A percentile compares a stretch with the other conserved stretches of the same genome.
phyloP scores from a whole-genome alignment of 2,888 invertebrate species.

The Platyscelio sp. region DNA sequence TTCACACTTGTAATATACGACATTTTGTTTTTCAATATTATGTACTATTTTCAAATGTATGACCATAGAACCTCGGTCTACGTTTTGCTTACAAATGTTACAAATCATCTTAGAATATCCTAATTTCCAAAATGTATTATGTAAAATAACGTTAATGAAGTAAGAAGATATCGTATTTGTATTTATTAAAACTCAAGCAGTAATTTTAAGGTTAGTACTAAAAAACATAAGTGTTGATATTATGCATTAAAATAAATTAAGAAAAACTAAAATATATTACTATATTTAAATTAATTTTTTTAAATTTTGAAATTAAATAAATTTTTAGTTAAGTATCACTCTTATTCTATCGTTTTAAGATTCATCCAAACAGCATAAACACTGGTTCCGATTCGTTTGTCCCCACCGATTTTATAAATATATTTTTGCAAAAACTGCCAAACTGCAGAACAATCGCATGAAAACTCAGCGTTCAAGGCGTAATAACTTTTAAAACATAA shows the following conservation, averaged over 20 bases:
- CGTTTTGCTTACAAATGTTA: background rate
- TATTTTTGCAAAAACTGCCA: conserved; percentile 6
- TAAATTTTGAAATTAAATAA: background rate
- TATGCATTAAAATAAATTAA: too few species aligned
- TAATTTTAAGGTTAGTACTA: too few species aligned
- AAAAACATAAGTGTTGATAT: too few species aligned
- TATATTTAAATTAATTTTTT: too few species aligned
- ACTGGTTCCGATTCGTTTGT: background rate
- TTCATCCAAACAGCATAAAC: background rate
- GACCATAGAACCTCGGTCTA: background rate
- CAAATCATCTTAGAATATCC: conserved; percentile 8
- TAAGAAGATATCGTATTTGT: too few species aligned
- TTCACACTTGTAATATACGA: background rate
- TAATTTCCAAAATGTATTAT: too few species aligned
- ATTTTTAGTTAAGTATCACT: background rate
- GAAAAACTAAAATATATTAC: too few species aligned
- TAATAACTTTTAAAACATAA: conserved; percentile 21
- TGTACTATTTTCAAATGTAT: conserved; percentile 10
- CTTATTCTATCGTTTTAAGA: background rate
- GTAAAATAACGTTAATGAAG: too few species aligned
- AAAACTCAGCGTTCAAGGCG: conserved; percentile 22
- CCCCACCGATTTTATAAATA: background rate
- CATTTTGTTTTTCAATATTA: background rate
- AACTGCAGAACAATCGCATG: conserved; percentile 1
- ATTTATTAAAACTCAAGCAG: background rate